phyloP scores from a whole-genome alignment of 1,140 invertebrate species.

The Drosophila tsacasi region DNA sequence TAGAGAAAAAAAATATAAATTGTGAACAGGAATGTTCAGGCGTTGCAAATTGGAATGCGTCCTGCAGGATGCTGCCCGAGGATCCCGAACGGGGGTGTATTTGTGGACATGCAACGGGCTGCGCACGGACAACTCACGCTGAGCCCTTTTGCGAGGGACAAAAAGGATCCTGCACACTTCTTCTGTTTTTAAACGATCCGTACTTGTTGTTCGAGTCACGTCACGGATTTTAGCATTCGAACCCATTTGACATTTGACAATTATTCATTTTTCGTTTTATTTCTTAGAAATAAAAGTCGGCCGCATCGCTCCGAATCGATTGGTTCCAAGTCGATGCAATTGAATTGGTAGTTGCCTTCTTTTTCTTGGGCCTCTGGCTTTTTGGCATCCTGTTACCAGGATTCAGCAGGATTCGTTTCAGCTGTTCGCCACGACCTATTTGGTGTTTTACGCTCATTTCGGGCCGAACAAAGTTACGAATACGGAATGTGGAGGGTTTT shows the following conservation, averaged over 20 bases:
- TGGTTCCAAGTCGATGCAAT: constrained; percentile 77
- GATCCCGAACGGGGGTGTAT: constrained; percentile 33
- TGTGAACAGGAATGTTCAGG: constrained; percentile 65
- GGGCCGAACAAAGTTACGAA: constrained; percentile 24
- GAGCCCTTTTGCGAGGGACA: constrained; percentile 35
- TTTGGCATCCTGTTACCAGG: constrained; percentile 49
- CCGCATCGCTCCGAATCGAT: constrained; percentile 61
- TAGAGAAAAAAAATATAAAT: constrained; percentile 41
- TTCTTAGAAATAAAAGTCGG: constrained; percentile 70
- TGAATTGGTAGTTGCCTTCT: constrained; percentile 56
- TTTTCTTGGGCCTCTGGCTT: constrained; percentile 7
- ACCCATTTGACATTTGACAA: constrained; percentile 63
- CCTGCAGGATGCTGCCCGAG: constrained; percentile 49
- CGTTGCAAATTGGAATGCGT: constrained; percentile 71
- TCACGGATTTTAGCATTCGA: constrained; percentile 49
- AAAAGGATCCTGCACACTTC: constrained; percentile 48
- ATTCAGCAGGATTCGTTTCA: constrained; percentile 53
- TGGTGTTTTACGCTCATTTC: constrained; percentile 65
- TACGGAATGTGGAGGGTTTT: constrained; percentile 46
- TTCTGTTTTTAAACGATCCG: constrained; percentile 30
- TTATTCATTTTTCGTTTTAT: constrained; percentile 74
- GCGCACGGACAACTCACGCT: constrained; percentile 35
- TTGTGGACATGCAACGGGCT: constrained; percentile 43
- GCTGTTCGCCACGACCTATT: constrained; percentile 68
- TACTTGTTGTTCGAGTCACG: constrained; percentile 55